Evolutionary conservation across 2,888 invertebrate genomes (phyloP).

Genomic region (Rhopalosiphum nymphaeae): DNA sequence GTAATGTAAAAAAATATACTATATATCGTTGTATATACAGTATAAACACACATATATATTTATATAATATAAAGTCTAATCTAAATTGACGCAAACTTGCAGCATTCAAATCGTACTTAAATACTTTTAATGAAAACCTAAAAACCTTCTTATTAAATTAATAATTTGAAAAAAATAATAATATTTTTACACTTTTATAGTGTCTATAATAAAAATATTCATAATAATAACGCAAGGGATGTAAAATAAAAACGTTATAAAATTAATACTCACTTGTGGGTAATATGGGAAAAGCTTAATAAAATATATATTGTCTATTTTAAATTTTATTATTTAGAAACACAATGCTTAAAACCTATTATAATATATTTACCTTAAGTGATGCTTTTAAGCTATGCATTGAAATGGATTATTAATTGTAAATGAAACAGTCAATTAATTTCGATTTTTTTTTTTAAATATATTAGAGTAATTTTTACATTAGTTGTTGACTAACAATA

Average conservation of each 20-base stretch:
- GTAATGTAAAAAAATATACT: not conserved
- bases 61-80: too few relatives aligned
- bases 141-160: not conserved
- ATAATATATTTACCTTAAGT: not conserved
- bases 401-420: not conserved
- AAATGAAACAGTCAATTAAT: not conserved
- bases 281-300: not conserved
- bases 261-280: not conserved
- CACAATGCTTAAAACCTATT: not conserved
- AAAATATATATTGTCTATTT: not conserved
- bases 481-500: not conserved
- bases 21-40: not conserved
- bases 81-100: not conserved
- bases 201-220: not conserved
- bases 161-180: not conserved
- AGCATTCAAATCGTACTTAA: not conserved
- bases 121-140: not conserved
- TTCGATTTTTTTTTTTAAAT: not conserved
- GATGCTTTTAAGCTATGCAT: not conserved
- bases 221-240: not conserved
- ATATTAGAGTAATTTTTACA: not conserved
- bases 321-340: not conserved
- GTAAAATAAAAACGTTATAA: not conserved
- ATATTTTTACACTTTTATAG: not conserved
- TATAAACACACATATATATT: not conserved